Evolutionary conservation across 2,888 invertebrate genomes (phyloP).

Genomic region (Deroplatys truncata): DNA sequence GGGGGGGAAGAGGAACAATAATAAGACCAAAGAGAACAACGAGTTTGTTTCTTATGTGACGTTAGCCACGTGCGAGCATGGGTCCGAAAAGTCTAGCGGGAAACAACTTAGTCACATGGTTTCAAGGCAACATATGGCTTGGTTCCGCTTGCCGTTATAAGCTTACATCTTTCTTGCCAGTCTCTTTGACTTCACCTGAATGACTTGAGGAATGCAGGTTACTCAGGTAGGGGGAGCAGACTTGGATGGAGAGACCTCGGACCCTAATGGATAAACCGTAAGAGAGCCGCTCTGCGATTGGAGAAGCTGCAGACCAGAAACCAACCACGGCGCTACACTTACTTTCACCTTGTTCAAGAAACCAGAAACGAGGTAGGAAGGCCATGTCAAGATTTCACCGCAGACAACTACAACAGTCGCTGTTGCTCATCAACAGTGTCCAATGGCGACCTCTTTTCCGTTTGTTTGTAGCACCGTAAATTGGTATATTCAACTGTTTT

Average conservation of each 20-base stretch:
- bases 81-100: no score
- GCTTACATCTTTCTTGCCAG: not conserved
- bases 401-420: not conserved
- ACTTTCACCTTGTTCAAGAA: conserved; percentile 21
- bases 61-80: no score
- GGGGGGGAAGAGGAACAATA: no score
- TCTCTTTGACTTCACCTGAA: conserved; percentile 1
- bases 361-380: conserved; percentile 28
- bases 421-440: not conserved
- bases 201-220: conserved; percentile 15
- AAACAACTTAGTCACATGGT: no score
- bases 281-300: not conserved
- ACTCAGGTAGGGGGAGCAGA: not conserved
- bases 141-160: not conserved
- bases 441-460: not conserved
- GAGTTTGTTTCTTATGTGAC: no score
- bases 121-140: no score
- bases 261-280: not conserved
- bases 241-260: not conserved
- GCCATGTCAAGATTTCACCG: conserved; percentile 20
- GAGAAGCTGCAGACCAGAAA: not conserved
- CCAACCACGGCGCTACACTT: conserved; percentile 6
- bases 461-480: no score
- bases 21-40: no score
- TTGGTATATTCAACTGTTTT: not conserved